A percentile compares a stretch with the other conserved stretches of the same genome.
Conservation (phyloP, 2,113 vertebrate species). For the Ctenomys sociabilis region DNA sequence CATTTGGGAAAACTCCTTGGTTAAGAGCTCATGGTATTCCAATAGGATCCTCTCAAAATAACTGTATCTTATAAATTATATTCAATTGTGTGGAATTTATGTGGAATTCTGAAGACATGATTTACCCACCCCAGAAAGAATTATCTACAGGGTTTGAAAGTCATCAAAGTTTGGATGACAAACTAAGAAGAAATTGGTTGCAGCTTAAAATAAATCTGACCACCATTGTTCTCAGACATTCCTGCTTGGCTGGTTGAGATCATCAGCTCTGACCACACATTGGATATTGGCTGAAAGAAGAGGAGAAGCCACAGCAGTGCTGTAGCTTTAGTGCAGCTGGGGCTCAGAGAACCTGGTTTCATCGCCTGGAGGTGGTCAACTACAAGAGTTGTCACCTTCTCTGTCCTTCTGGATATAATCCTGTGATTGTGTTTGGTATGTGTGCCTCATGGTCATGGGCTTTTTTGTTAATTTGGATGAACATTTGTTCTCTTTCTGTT, state of each 20-base stretch:
- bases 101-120: neutral
- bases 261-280: neutral
- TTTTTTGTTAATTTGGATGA: neutral
- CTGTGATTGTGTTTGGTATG: neutral
- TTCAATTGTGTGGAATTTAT: neutral
- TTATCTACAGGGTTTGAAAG: neutral
- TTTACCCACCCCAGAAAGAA: neutral
- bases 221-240: neutral
- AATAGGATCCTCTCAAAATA: neutral
- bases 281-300: neutral
- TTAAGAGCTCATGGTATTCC: neutral
- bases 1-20: too few relatives aligned
- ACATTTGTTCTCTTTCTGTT: neutral
- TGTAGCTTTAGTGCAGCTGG: neutral
- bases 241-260: neutral
- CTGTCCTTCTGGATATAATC: neutral
- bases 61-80: neutral
- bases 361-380: neutral
- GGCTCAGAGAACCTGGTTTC: neutral
- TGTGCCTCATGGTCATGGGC: neutral
- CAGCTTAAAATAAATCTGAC: neutral
- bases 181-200: neutral
- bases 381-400: neutral
- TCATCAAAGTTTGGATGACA: neutral
- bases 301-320: neutral